These are phyloP conservation scores for Oncorhynchus masou DNA, from an alignment of 2,113 vertebrate genomes.

Conservation along the genomic window DNA sequence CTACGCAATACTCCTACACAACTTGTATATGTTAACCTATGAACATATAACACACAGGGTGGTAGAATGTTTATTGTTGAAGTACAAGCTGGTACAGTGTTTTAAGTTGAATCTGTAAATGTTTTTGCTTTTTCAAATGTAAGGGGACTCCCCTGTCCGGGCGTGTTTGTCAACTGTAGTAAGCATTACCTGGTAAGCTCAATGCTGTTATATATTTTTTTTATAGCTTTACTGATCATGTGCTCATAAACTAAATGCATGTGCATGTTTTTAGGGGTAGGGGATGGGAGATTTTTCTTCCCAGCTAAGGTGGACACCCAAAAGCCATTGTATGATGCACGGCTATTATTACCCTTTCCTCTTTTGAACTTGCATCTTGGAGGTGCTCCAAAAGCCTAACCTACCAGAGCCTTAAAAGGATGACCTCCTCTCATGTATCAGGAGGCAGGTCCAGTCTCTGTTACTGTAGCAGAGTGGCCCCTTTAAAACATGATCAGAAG, in stretches of 20 bases:
- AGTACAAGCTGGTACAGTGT: not conserved
- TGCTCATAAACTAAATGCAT: slow-evolving; percentile 1
- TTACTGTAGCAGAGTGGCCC: slow-evolving; percentile 10
- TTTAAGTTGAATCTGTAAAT: not conserved
- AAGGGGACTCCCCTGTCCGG: slow-evolving; percentile 60
- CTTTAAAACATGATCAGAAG: slow-evolving; percentile 41
- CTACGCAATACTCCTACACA: not conserved
- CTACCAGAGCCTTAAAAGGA: slow-evolving; percentile 77
- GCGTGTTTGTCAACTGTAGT: slow-evolving; percentile 49
- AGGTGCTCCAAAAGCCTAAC: slow-evolving; percentile 67
- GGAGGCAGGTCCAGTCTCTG: slow-evolving; percentile 20
- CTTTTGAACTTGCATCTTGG: slow-evolving; percentile 72
- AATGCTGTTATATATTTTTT: not conserved
- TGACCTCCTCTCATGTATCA: slow-evolving; percentile 65
- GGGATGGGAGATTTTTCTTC: not conserved
- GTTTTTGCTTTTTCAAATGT: slow-evolving; percentile 39
- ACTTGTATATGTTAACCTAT: not conserved
- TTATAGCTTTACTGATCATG: not conserved
- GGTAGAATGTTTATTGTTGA: not conserved
- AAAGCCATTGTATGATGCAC: slow-evolving; percentile 42
- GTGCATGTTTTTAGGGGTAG: slow-evolving; percentile 38
- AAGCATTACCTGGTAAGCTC: slow-evolving; percentile 70
- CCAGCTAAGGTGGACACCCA: slow-evolving; percentile 4
- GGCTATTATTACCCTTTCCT: slow-evolving; percentile 78
- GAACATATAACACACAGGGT: too few species aligned